phyloP scores from a whole-genome alignment of 2,888 invertebrate species.

The Cosmorhoe ocellata region DNA sequence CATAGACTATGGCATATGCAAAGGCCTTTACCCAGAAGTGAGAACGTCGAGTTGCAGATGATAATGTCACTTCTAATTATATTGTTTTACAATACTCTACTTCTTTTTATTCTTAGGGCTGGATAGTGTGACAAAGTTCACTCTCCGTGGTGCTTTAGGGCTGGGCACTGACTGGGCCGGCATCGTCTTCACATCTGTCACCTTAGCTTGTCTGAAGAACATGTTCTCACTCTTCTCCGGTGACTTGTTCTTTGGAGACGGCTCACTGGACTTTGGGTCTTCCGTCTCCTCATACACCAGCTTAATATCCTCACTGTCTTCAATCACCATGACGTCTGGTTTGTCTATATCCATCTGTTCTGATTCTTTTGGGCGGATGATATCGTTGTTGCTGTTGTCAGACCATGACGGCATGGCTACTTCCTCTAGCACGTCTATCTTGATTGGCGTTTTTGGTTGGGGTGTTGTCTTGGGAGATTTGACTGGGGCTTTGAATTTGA shows the following conservation, averaged over 20 bases:
- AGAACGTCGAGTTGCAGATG: too few species aligned
- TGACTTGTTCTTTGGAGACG: conserved; percentile 28
- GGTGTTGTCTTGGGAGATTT: conserved; percentile 59
- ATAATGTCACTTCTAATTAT: too few species aligned
- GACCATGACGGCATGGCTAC: conserved; percentile 78
- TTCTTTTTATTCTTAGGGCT: conserved; percentile 88
- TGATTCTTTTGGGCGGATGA: conserved; percentile 64
- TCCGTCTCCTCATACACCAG: conserved; percentile 82
- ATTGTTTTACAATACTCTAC: too few species aligned
- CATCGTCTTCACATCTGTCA: conserved; percentile 58
- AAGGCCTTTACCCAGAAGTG: too few species aligned
- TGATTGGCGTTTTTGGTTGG: conserved; percentile 65
- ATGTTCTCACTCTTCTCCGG: conserved; percentile 37
- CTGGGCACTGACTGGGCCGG: conserved; percentile 47
- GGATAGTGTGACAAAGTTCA: conserved; percentile 88
- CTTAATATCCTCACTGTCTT: conserved; percentile 83
- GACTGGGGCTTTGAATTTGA: conserved; percentile 66
- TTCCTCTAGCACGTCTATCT: conserved; percentile 68
- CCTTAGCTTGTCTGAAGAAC: conserved; percentile 64
- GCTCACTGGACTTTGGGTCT: conserved; percentile 32
- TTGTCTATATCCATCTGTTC: conserved; percentile 70
- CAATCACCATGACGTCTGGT: conserved; percentile 27
- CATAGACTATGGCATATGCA: too few species aligned
- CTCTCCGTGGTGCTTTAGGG: conserved; percentile 85
- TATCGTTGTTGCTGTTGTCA: conserved; percentile 70